phyloP scores from a whole-genome alignment of 2,797 vertebrate genomes.

The Streptopelia turtur region DNA sequence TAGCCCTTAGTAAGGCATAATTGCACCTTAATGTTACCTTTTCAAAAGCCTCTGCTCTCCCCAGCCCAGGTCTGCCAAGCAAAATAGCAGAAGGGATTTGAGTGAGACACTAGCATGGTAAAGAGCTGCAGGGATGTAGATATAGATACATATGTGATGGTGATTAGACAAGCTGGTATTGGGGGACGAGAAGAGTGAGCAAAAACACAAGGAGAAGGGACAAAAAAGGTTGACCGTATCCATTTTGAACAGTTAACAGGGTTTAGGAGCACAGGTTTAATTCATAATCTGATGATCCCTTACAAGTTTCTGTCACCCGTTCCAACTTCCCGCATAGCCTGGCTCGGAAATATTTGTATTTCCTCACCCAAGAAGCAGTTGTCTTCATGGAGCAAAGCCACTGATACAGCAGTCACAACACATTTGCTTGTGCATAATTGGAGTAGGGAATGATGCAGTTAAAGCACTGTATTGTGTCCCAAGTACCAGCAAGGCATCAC shows the following conservation, averaged over 20 bases:
- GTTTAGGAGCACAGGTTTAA: neutral
- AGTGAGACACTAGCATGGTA: neutral
- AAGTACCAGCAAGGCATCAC: accelerated
- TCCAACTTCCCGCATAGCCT: neutral
- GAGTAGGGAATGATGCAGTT: neutral
- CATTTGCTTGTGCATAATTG: neutral
- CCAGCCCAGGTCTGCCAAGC: neutral
- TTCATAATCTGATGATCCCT: neutral
- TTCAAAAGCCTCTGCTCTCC: neutral
- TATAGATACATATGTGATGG: neutral
- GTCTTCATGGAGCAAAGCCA: neutral
- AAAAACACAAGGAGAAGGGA: neutral
- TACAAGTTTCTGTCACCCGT: neutral
- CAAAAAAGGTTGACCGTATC: neutral
- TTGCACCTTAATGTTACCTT: neutral
- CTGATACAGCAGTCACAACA: neutral
- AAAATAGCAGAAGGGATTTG: neutral
- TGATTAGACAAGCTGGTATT: neutral
- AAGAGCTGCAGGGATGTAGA: neutral
- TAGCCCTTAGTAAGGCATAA: neutral
- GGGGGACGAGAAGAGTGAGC: neutral
- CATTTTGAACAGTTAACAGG: neutral
- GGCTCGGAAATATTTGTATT: neutral
- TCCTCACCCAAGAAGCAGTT: neutral
- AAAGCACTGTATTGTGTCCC: neutral